These are phyloP conservation scores for Dendroctonus valens DNA, from an alignment of 1,140 invertebrate species.

Conservation along the genomic window DNA sequence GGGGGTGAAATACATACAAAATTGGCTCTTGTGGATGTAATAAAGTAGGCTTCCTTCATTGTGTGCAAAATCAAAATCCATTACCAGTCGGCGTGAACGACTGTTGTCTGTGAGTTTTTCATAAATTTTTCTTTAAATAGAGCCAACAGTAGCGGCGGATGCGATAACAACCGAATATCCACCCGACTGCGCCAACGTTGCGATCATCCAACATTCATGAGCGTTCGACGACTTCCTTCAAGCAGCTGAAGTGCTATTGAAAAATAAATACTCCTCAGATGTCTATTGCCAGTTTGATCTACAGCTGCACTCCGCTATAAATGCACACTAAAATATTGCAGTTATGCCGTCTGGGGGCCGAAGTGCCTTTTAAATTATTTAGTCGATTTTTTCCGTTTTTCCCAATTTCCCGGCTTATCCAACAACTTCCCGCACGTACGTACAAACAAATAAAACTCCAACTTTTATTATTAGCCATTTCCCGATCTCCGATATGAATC, in stretches of 20 bases:
- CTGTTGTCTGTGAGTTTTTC: conserved; percentile 36
- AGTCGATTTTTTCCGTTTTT: neutral
- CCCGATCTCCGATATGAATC: conserved; percentile 12
- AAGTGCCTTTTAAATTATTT: neutral
- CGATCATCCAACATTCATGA: neutral
- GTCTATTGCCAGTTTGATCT: conserved; percentile 3
- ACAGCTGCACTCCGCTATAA: neutral
- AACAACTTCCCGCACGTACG: conserved; percentile 11
- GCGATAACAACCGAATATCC: no score
- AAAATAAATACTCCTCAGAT: neutral
- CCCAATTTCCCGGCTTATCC: conserved; percentile 10
- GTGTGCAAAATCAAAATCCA: conserved; percentile 50
- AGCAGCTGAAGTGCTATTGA: neutral
- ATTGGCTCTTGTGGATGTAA: conserved; percentile 20
- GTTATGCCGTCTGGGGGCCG: neutral
- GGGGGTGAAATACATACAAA: no score
- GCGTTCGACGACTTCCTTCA: neutral
- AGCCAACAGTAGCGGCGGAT: conserved; percentile 16
- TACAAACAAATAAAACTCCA: conserved; percentile 24
- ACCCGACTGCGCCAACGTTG: no score
- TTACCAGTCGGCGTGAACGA: conserved; percentile 40
- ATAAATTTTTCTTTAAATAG: conserved; percentile 45
- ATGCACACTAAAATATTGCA: neutral
- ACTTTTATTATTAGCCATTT: conserved; percentile 32
- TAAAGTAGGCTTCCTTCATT: conserved; percentile 43